phyloP scores from a whole-genome alignment of 2,888 invertebrate species.

The Anthophora plumipes region DNA sequence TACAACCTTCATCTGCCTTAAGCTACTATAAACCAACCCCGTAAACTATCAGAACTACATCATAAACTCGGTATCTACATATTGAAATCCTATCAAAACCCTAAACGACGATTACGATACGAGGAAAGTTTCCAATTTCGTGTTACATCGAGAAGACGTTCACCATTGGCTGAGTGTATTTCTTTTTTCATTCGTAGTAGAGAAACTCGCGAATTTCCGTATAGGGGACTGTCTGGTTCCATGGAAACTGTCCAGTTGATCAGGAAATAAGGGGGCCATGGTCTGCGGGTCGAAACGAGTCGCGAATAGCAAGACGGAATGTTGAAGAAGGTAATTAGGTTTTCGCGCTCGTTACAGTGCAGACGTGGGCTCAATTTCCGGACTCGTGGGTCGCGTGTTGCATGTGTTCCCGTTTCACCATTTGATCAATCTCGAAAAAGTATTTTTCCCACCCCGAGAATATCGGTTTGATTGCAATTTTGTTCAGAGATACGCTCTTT shows the following conservation, averaged over 20 bases:
- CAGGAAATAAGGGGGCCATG: constrained; percentile 62
- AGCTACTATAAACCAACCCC: not conserved
- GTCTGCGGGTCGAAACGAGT: constrained; percentile 32
- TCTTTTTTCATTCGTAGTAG: not conserved
- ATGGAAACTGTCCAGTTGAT: constrained; percentile 55
- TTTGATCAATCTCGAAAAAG: constrained; percentile 4
- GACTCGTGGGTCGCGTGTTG: not conserved
- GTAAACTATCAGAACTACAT: not conserved
- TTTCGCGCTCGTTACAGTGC: constrained; percentile 54
- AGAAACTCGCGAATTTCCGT: constrained; percentile 33
- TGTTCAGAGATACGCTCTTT: not conserved
- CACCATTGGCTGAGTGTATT: not conserved
- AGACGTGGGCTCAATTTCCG: constrained; percentile 64
- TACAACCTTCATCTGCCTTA: not conserved
- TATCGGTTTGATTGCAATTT: not conserved
- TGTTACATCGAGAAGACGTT: too few relatives aligned
- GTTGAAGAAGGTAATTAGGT: constrained; percentile 62
- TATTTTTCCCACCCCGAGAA: not conserved
- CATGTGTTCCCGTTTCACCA: not conserved
- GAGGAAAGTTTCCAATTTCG: not conserved
- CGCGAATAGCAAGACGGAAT: constrained; percentile 30
- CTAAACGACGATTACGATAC: not conserved
- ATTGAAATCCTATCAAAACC: not conserved
- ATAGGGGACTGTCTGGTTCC: not conserved
- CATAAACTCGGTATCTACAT: not conserved